Conservation (phyloP, 2,113 vertebrate species). For the Stictonetta naevosa region DNA sequence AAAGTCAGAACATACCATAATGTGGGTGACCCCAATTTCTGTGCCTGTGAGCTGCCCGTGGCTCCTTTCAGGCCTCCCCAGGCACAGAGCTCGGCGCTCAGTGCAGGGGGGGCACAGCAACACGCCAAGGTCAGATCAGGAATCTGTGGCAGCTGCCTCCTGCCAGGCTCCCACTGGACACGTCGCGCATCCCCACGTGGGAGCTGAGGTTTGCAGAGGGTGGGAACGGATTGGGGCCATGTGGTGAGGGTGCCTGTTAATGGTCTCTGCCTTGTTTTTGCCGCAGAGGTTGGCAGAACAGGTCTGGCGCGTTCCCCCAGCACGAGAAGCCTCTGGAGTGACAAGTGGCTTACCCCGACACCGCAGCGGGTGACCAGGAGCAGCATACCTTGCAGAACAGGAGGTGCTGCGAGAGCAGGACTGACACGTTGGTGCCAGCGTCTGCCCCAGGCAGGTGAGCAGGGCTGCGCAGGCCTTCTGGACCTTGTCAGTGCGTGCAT, state of each 20-base stretch:
- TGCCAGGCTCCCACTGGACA: background rate
- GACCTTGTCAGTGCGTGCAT: fast-evolving
- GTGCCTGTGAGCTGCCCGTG: fast-evolving
- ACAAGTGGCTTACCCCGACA: fast-evolving
- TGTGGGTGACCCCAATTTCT: background rate
- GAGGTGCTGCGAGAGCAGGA: fast-evolving
- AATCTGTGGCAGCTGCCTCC: background rate
- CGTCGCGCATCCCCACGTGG: fast-evolving
- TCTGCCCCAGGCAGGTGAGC: background rate
- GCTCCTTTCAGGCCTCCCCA: background rate
- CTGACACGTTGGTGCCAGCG: fast-evolving
- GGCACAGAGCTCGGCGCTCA: background rate
- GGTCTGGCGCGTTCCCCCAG: fast-evolving
- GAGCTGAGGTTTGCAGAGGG: background rate
- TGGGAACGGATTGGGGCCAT: background rate
- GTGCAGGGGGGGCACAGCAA: fast-evolving
- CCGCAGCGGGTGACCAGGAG: background rate
- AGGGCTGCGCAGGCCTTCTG: fast-evolving
- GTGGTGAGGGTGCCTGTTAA: background rate
- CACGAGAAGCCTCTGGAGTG: fast-evolving
- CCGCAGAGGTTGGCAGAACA: background rate
- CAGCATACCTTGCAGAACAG: fast-evolving
- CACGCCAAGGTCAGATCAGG: fast-evolving
- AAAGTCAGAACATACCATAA: background rate
- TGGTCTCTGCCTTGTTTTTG: background rate